Evolutionary conservation across 2,797 vertebrate genomes (phyloP), one percentile per base, ranked within the genome.

Genomic region (Premnoplex brunnescens): DNA sequence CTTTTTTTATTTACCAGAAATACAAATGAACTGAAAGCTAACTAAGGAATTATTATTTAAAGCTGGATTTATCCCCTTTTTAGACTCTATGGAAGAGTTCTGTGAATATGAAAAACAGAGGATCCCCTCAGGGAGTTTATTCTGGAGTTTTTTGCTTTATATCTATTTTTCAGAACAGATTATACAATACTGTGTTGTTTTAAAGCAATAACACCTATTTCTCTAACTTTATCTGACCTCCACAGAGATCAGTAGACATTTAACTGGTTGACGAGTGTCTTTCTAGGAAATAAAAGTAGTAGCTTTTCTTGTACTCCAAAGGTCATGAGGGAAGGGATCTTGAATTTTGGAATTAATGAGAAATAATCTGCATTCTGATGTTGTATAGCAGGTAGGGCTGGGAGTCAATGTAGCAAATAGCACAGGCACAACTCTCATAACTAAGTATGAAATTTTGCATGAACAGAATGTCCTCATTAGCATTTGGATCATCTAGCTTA

Each of bases 401-500:
- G 48, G 18, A 64, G 32, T 62, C 68, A 39, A n/a, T n/a, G 64
- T 37, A 89, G 52, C 19, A 74, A 83, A 88, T 2, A 68, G 11
- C 49, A 60, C 20, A 82, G 67, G 12, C 49, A 93, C 64, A 88
- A 93, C 58, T 93, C 54, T 95, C 37, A 24, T 36, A 79, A 91
- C 54, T 39, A 54, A 62, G 14, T 58, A 64, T 78, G 79, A 85
- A 80, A 88, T 91, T 92, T 66, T 85, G 21, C 68, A 85, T 51
- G 44, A 91, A 48, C 49, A 54, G 39, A 77, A 93, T 58, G 56
- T 92, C 49, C 60, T 91, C 46, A 51, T 96, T 93, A 92, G 56
- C 72, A 88, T 94, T 93, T 92, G 81, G 88, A 85, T 81, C 72
- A 82, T 78, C 86, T 73, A 88, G 37, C 37, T 67, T 91, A 79